These are phyloP conservation scores for Callosobruchus maculatus DNA, from an alignment of 2,888 invertebrate genomes.

Conservation along the genomic window DNA sequence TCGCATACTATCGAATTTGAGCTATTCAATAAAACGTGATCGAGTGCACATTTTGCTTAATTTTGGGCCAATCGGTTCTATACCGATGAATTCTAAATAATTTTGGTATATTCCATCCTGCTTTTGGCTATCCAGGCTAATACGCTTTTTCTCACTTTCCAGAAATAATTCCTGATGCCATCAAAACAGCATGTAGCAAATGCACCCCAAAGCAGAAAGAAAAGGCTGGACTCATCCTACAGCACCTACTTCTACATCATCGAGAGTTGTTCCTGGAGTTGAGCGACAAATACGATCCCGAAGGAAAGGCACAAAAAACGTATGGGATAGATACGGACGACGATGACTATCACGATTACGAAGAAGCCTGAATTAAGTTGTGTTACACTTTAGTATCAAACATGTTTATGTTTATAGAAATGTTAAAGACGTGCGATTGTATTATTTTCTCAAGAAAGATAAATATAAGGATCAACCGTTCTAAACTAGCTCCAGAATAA, in stretches of 20 bases:
- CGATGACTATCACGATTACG: conserved; percentile 28
- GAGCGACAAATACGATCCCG: conserved; percentile 65
- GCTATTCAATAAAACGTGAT: too few relatives aligned
- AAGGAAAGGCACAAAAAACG: conserved; percentile 54
- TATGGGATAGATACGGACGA: conserved; percentile 29
- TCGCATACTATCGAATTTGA: too few relatives aligned
- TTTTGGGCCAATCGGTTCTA: too few relatives aligned
- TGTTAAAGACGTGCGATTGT: too few relatives aligned
- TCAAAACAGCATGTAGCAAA: conserved; percentile 62
- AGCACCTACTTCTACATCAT: conserved; percentile 62
- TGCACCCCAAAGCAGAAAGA: conserved; percentile 64
- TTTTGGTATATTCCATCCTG: background rate
- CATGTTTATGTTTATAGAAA: too few relatives aligned
- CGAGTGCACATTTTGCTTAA: too few relatives aligned
- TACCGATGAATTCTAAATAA: too few relatives aligned
- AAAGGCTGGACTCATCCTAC: conserved; percentile 62
- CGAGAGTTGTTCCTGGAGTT: conserved; percentile 61
- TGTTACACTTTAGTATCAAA: too few relatives aligned
- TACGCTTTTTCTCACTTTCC: conserved; percentile 38
- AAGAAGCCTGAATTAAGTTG: conserved; percentile 19
- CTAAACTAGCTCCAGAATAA: too few relatives aligned
- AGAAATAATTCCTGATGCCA: conserved; percentile 68
- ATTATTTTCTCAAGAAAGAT: too few relatives aligned
- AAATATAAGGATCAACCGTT: too few relatives aligned
- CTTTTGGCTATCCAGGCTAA: background rate